Evolutionary conservation across 2,888 invertebrate species (phyloP).

Genomic region (Frankliniella fusca): DNA sequence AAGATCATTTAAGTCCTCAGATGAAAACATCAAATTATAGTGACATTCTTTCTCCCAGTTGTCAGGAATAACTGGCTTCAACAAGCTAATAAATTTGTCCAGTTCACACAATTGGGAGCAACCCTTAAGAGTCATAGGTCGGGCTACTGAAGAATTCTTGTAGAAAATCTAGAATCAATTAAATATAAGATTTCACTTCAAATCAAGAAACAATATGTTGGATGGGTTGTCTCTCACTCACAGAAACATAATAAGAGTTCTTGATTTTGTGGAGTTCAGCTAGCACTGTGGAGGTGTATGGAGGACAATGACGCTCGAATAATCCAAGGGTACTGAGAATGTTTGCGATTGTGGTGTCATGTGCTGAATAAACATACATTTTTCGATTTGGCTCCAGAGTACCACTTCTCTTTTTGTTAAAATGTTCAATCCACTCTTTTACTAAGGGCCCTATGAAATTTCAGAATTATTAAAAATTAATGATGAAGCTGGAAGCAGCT

Average conservation of each 20-base stretch:
- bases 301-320: conserved; percentile 56
- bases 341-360: conserved; percentile 75
- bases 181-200: not conserved
- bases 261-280: conserved; percentile 56
- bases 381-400: conserved; percentile 53
- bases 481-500: not conserved
- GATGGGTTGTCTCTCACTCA: not conserved
- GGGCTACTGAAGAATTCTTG: not conserved
- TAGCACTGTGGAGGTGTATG: conserved; percentile 64
- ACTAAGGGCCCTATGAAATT: conserved; percentile 44
- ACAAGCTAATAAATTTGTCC: not conserved
- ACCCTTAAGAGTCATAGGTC: not conserved
- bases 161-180: not conserved
- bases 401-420: conserved; percentile 41
- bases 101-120: conserved; percentile 15
- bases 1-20: not conserved
- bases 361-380: conserved; percentile 71
- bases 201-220: not conserved
- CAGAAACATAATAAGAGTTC: not conserved
- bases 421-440: conserved; percentile 45
- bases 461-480: not conserved
- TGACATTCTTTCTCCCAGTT: conserved; percentile 12
- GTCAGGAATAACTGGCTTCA: not conserved
- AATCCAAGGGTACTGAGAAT: conserved; percentile 66
- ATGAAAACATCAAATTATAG: conserved; percentile 11